phyloP scores from a whole-genome alignment of 2,113 vertebrate genomes.

The Labeo catla region DNA sequence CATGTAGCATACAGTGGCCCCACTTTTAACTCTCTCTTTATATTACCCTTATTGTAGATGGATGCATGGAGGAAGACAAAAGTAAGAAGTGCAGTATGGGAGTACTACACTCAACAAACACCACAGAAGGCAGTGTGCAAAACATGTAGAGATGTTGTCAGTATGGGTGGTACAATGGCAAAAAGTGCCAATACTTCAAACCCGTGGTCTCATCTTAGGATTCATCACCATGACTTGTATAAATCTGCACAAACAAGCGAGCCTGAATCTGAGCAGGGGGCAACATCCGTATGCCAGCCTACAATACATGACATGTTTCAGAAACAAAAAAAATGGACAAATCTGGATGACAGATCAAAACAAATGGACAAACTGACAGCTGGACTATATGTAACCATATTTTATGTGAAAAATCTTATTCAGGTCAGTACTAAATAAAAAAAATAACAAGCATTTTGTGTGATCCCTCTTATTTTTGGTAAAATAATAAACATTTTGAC shows the following conservation, averaged over 20 bases:
- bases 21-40: too few species aligned
- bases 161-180: conserved; percentile 6
- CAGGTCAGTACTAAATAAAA: too few species aligned
- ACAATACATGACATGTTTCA: background rate
- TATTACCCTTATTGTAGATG: too few species aligned
- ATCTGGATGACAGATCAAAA: conserved; percentile 29
- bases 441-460: too few species aligned
- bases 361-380: conserved; percentile 15
- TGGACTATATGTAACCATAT: too few species aligned
- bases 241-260: background rate
- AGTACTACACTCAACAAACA: conserved; percentile 8
- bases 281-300: background rate
- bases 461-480: too few species aligned
- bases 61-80: background rate
- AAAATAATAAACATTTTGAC: too few species aligned
- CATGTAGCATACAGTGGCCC: background rate
- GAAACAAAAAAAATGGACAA: background rate
- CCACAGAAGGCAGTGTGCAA: conserved; percentile 1
- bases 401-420: too few species aligned
- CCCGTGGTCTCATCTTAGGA: conserved; percentile 11
- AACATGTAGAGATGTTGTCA: conserved; percentile 1
- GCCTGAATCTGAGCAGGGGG: background rate
- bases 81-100: background rate
- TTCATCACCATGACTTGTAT: background rate
- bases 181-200: conserved; percentile 32